phyloP scores from a whole-genome alignment of 2,888 invertebrate genomes.

The Eugnorisma glareosa region DNA sequence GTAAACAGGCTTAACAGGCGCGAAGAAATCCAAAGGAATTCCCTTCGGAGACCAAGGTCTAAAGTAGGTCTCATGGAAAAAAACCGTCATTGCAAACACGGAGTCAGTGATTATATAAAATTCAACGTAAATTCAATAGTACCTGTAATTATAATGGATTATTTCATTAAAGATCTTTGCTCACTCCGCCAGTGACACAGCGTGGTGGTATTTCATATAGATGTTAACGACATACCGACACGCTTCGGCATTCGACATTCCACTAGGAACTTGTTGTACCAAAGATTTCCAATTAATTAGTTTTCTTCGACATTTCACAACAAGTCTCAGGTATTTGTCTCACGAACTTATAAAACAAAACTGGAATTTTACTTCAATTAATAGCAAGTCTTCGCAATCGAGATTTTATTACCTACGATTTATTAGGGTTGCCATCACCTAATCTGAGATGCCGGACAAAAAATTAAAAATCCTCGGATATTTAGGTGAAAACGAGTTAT shows the following conservation, averaged over 20 bases:
- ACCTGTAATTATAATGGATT: constrained; percentile 10
- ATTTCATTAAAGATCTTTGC: constrained; percentile 38
- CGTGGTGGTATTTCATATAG: constrained; percentile 50
- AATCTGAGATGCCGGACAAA: not conserved
- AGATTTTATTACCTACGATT: constrained; percentile 11
- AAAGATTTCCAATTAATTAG: constrained; percentile 59
- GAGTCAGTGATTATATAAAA: not conserved
- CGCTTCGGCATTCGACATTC: constrained; percentile 47
- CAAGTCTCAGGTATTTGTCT: constrained; percentile 26
- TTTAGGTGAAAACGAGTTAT: not conserved
- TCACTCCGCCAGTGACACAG: constrained; percentile 1
- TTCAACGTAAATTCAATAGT: not conserved
- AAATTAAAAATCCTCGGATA: not conserved
- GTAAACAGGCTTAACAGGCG: not conserved
- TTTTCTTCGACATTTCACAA: constrained; percentile 42
- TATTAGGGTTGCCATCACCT: not conserved
- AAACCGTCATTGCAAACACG: not conserved
- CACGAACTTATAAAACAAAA: constrained; percentile 35
- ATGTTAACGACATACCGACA: constrained; percentile 54
- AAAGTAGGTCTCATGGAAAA: not conserved
- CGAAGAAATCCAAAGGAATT: not conserved
- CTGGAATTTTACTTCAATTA: constrained; percentile 42
- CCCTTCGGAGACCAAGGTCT: not conserved
- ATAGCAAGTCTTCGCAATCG: constrained; percentile 7
- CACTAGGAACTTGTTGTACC: constrained; percentile 35